A percentile compares a stretch with the other conserved stretches of the same genome.
Conservation (phyloP, 2,797 vertebrate species). For the Phrynocephalus forsythii region DNA sequence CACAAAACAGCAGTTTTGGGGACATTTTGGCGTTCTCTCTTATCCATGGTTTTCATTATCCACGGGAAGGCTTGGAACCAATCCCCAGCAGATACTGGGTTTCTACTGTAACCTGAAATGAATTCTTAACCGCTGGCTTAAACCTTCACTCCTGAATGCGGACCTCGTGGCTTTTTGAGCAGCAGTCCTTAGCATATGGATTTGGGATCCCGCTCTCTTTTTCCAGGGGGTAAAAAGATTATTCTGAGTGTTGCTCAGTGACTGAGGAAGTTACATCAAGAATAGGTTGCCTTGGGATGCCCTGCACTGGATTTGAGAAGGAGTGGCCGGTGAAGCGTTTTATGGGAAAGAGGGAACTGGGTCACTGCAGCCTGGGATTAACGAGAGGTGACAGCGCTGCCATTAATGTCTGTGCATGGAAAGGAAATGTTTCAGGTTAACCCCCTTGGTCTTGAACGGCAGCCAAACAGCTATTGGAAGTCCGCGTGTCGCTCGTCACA, state of each 20-base stretch:
- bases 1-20: no score
- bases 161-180: neutral
- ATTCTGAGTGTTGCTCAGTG: neutral
- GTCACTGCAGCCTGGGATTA: slow-evolving; percentile 48
- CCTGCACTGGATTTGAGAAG: slow-evolving; percentile 5
- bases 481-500: neutral
- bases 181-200: neutral
- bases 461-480: slow-evolving; percentile 2
- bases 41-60: no score
- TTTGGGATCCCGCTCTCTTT: no score
- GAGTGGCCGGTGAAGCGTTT: slow-evolving; percentile 21
- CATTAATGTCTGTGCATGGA: slow-evolving; percentile 11
- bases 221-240: neutral
- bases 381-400: slow-evolving; percentile 33
- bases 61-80: no score
- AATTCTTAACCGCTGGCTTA: neutral
- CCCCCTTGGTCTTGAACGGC: slow-evolving; percentile 17
- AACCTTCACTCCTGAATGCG: neutral
- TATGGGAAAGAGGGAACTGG: slow-evolving; percentile 27
- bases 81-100: no score
- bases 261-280: neutral
- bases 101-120: neutral
- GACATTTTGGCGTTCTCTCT: no score
- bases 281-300: neutral
- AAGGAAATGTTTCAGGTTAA: slow-evolving; percentile 12